A percentile compares a stretch with the other conserved stretches of the same genome.
phyloP scores from a whole-genome alignment of 2,113 vertebrate species.

The Henicopernis longicauda region DNA sequence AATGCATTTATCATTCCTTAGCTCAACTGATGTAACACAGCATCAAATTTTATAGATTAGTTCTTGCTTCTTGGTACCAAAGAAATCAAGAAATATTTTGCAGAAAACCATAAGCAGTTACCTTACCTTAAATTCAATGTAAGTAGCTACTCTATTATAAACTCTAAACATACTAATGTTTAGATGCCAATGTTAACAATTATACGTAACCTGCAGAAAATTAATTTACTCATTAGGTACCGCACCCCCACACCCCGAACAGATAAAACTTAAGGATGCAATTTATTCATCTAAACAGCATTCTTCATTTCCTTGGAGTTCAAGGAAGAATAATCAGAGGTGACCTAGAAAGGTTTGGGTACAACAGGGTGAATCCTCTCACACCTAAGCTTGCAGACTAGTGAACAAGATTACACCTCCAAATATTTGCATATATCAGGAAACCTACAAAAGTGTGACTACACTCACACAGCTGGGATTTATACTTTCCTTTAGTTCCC shows the following conservation, averaged over 20 bases:
- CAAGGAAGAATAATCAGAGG: not conserved
- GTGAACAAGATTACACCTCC: not conserved
- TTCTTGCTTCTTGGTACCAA: not conserved
- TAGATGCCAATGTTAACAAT: not conserved
- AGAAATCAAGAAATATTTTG: not conserved
- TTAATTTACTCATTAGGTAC: not conserved
- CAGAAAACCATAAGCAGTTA: not conserved
- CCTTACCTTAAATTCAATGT: not conserved
- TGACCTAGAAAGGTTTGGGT: not conserved
- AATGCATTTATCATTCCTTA: not conserved
- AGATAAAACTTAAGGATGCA: not conserved
- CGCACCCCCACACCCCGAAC: accelerated
- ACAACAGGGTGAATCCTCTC: not conserved
- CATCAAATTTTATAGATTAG: not conserved
- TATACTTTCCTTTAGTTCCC: not conserved
- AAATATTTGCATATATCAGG: not conserved
- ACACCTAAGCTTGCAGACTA: not conserved
- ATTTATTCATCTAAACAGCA: not conserved
- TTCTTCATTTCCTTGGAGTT: not conserved
- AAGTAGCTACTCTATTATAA: not conserved
- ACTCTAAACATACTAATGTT: not conserved
- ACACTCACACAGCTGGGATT: not conserved
- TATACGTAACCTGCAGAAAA: not conserved
- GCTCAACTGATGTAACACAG: not conserved
- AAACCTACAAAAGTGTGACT: not conserved